These are phyloP conservation scores for Alectura lathami DNA, from an alignment of 2,113 vertebrate genomes.

Conservation along the genomic window DNA sequence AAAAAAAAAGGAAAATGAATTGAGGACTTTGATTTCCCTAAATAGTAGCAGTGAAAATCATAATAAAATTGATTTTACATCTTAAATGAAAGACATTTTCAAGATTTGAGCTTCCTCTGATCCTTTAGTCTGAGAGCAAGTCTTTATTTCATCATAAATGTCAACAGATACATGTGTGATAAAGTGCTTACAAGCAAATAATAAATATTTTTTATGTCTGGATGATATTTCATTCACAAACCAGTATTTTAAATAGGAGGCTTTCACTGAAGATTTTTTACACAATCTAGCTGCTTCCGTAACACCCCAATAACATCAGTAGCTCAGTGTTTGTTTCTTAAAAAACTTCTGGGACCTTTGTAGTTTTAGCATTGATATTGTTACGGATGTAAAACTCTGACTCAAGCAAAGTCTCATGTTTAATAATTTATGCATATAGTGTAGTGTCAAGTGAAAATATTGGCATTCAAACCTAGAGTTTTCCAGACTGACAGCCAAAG, in stretches of 20 bases:
- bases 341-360: conserved; percentile 51
- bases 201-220: conserved; percentile 12
- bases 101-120: neutral
- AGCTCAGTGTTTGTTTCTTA: conserved; percentile 64
- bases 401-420: conserved; percentile 60
- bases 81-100: neutral
- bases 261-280: conserved; percentile 36
- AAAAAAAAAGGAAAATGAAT: neutral
- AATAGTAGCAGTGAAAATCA: neutral
- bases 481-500: conserved; percentile 21
- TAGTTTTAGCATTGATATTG: conserved; percentile 64
- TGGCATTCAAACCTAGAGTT: conserved; percentile 46
- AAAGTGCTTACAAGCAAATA: neutral
- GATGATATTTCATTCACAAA: neutral
- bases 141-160: neutral
- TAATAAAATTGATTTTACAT: neutral
- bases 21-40: neutral
- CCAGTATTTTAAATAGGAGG: neutral
- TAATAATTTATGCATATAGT: conserved; percentile 59
- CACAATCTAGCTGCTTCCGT: conserved; percentile 10
- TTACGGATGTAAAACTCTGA: conserved; percentile 62
- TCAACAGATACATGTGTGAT: neutral
- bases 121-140: neutral
- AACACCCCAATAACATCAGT: conserved; percentile 47
- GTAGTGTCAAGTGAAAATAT: conserved; percentile 51